Base-by-base conservation (phyloP, 2,888 invertebrate genomes). In the Pachydiplax longipennis region DNA sequence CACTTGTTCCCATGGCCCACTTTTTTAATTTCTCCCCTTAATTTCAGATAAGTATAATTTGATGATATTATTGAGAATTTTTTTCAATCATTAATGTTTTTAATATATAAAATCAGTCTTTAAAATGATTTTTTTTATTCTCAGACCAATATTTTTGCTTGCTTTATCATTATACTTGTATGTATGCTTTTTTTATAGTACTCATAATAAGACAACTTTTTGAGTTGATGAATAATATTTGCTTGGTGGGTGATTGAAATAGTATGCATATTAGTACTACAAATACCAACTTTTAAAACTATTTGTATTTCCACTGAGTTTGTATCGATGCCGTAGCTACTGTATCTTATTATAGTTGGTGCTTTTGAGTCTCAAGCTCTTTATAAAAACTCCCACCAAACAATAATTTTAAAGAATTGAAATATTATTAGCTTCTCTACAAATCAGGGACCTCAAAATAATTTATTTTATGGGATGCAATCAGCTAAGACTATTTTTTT, bases 301-400 rank as follows among this genome's bases (percentile, higher is more conserved):
- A 61, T 40, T 31, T 15, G 37, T 58, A 37, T 22, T 87, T n/a
- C 53, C 5, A 58, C 35, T 37, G 22, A 87, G 37, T 65, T 87
- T 22, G 37, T 87, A 44, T 61, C 10, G 1, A n/a, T 87, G 61
- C 58, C 37, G 37, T 87, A 87, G 87, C 31, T 87, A 35, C n/a
- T 35, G 58, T 65, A 61, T 10, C 22, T 58, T 40, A 37, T 87
- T 61, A 40, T 87, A 22, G 87, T 37, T 87, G 37, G 87, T 87
- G 87, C 87, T 87, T 83, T 58, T 83, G 25, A 61, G 61, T 87
- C 22, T 65, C 61, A 87, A 87, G 58, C 58, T 83, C 53, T n/a
- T 82, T 48, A 83, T 37, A 61, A 87, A 87, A 65, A n/a, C 40
- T 87, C 61, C 65, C 87, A 87, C 61, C 61, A 37, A 37, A 87